A percentile compares a stretch with the other conserved stretches of the same genome.
Evolutionary conservation across 2,888 invertebrate species (phyloP).

Genomic region (Poecilobothrus nobilitatus): DNA sequence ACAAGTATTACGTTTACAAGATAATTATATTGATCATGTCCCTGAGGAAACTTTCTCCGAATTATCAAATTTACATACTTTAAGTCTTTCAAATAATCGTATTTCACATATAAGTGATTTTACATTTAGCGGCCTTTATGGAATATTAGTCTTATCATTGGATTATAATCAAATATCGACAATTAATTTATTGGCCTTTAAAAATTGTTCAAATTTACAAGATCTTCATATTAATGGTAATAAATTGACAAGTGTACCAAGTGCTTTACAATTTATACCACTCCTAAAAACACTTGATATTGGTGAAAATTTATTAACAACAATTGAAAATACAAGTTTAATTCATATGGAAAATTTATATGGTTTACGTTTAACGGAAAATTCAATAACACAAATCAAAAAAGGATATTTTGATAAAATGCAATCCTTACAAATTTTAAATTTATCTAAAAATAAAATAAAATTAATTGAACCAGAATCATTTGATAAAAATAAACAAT

Average conservation of each 20-base stretch:
- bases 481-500: slow-evolving; percentile 65
- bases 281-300: slow-evolving; percentile 80
- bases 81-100: slow-evolving; percentile 78
- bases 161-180: slow-evolving; percentile 77
- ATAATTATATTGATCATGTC: slow-evolving; percentile 73
- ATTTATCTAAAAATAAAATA: slow-evolving; percentile 78
- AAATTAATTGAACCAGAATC: slow-evolving; percentile 68
- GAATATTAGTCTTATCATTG: slow-evolving; percentile 70
- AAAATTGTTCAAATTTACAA: slow-evolving; percentile 80
- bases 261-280: slow-evolving; percentile 74
- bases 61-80: slow-evolving; percentile 80
- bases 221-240: slow-evolving; percentile 86
- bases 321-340: slow-evolving; percentile 72
- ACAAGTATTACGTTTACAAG: slow-evolving; percentile 74
- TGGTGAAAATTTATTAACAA: slow-evolving; percentile 80
- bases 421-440: slow-evolving; percentile 73
- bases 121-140: slow-evolving; percentile 77
- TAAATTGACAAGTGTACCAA: slow-evolving; percentile 67
- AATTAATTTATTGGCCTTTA: slow-evolving; percentile 75
- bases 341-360: slow-evolving; percentile 77
- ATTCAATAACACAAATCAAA: slow-evolving; percentile 72
- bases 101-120: slow-evolving; percentile 73
- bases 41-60: slow-evolving; percentile 80
- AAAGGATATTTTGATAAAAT: slow-evolving; percentile 70
- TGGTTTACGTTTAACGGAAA: slow-evolving; percentile 80